phyloP scores from a whole-genome alignment of 2,888 invertebrate genomes.

The Brachyopa scutellaris region DNA sequence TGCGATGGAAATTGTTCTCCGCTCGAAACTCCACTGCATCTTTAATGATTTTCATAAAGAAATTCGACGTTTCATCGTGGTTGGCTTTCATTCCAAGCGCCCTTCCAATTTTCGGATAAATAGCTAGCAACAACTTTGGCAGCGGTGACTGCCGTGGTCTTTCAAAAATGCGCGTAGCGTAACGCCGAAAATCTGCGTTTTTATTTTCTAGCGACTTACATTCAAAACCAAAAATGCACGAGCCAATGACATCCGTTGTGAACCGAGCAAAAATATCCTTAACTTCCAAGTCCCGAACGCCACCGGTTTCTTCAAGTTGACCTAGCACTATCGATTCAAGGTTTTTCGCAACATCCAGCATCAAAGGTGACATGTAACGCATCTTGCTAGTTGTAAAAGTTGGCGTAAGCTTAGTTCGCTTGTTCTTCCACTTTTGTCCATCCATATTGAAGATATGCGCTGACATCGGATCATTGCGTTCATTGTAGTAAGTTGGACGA shows the following conservation, averaged over 20 bases:
- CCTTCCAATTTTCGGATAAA: slow-evolving; percentile 4
- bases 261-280: slow-evolving; percentile 81
- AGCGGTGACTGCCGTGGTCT: slow-evolving; percentile 60
- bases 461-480: slow-evolving; percentile 78
- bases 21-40: slow-evolving; percentile 75
- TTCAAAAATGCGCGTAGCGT: slow-evolving; percentile 74
- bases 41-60: slow-evolving; percentile 74
- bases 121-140: slow-evolving; percentile 31
- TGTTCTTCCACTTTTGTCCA: slow-evolving; percentile 81
- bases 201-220: slow-evolving; percentile 81
- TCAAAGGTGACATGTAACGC: slow-evolving; percentile 81
- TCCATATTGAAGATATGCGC: slow-evolving; percentile 78
- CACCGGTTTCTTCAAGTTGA: slow-evolving; percentile 6
- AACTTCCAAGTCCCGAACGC: slow-evolving; percentile 78
- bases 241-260: slow-evolving; percentile 83
- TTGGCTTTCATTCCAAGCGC: neutral
- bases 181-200: slow-evolving; percentile 78
- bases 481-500: slow-evolving; percentile 75
- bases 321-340: slow-evolving; percentile 64
- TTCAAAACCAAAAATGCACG: slow-evolving; percentile 82
- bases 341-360: slow-evolving; percentile 75
- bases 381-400: slow-evolving; percentile 83
- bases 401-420: slow-evolving; percentile 81
- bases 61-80: neutral
- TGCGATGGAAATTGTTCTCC: slow-evolving; percentile 74